Evolutionary conservation across 2,113 vertebrate genomes (phyloP), one percentile per base, ranked within the genome.

Genomic region (Naja naja): DNA sequence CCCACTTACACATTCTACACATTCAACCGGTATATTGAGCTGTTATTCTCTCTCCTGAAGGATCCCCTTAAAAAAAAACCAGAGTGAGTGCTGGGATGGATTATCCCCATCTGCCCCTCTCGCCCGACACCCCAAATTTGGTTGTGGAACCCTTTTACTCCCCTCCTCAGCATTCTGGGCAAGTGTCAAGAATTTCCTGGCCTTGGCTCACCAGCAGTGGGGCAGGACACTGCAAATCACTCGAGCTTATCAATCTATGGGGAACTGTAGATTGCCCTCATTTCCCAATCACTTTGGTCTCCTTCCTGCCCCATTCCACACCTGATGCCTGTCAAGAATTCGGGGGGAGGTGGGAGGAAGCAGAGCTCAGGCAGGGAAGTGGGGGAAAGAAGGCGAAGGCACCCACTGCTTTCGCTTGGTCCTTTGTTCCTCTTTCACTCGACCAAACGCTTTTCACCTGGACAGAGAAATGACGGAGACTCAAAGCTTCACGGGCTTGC

Each of bases 401-500:
- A 94, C 97, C 97, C 97, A 97, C 97, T 25, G 23, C 39, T 11
- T 45, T 97, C 95, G 94, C 95, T 95, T 95, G 95, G 95, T 98
- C 97, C 98, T 98, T 98, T 98, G 97, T 98, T 98, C 97, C 97
- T 97, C 97, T 98, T 98, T 97, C 97, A 94, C 97, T 97, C 97
- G 3, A 23, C 22, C 55, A 56, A 56, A 56, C 22, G 6, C 5
- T 55, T 55, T 55, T 55, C 54, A 18, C 3, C 14, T 16, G 20
- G 54, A 22, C 18, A 22, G 18, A 55, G 54, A 55, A 55, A 55
- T 55, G 18, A 55, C 20, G 1, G 20, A 55, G 5, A 22, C 5
- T 55, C 20, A 55, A 55, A 55, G 54, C 54, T 20, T 55, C 20
- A 20, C 22, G 5, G 22, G 54, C 54, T 55, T 55, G 54, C 54